These are phyloP conservation scores for Martes flavigula DNA, from an alignment of 2,797 vertebrate species.

Conservation along the genomic window DNA sequence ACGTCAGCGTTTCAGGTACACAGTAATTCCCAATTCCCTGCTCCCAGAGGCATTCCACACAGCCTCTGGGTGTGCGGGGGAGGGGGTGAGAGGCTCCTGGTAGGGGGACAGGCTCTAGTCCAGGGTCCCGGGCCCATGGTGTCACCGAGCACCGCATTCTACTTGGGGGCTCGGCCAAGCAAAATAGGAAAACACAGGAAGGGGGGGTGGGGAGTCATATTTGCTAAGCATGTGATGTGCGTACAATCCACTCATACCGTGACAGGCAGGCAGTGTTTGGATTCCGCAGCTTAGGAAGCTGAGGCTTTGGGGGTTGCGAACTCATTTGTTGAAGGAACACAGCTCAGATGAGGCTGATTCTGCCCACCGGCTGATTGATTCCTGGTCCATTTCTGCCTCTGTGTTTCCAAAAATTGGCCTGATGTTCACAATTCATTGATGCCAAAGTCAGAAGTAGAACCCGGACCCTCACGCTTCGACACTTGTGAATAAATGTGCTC, in stretches of 20 bases:
- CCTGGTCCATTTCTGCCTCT: background rate
- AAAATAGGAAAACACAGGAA: background rate
- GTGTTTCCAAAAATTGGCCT: background rate
- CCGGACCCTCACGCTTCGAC: background rate
- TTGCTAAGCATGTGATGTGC: background rate
- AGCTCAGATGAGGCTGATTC: background rate
- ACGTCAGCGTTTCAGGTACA: slow-evolving; percentile 54
- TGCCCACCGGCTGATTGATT: background rate
- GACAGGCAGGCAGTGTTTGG: background rate
- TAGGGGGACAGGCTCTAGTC: background rate
- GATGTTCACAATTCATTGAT: background rate
- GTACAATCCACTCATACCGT: background rate
- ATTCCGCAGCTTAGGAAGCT: background rate
- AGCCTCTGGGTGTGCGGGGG: background rate
- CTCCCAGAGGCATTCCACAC: background rate
- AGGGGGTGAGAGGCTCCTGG: background rate
- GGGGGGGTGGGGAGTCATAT: background rate
- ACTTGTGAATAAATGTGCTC: background rate
- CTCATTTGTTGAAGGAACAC: background rate
- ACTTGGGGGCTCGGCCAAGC: background rate
- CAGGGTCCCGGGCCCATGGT: background rate
- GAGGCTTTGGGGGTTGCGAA: background rate
- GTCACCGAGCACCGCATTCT: fast-evolving
- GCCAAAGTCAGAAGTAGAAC: background rate
- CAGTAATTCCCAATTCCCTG: background rate